Evolutionary conservation across 2,888 invertebrate genomes (phyloP).

Genomic region (Agrotis puta): DNA sequence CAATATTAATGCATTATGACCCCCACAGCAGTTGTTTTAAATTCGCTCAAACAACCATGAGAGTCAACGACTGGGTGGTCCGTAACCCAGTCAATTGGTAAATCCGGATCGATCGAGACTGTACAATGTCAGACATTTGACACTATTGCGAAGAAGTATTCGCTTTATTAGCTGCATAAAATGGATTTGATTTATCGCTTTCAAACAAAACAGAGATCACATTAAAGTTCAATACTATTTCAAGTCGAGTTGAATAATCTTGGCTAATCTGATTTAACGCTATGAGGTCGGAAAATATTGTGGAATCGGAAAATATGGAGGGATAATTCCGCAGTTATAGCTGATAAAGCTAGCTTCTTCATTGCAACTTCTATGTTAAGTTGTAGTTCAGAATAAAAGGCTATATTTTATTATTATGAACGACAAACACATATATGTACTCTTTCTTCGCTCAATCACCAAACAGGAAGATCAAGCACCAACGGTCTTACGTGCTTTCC

Average conservation of each 20-base stretch:
- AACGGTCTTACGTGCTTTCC: not conserved
- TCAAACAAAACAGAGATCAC: slow-evolving; percentile 1
- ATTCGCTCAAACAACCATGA: too few relatives aligned
- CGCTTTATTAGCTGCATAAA: not conserved
- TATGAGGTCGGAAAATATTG: too few relatives aligned
- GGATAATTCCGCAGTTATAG: too few relatives aligned
- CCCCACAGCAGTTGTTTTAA: too few relatives aligned
- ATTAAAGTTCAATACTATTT: not conserved
- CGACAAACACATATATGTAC: too few relatives aligned
- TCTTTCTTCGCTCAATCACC: too few relatives aligned
- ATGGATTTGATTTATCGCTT: not conserved
- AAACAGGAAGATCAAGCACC: not conserved
- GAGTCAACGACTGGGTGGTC: not conserved
- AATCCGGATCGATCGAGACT: not conserved
- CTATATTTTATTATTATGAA: too few relatives aligned
- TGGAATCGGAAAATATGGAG: too few relatives aligned
- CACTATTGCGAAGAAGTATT: slow-evolving; percentile 6
- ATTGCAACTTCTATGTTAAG: too few relatives aligned
- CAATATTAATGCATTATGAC: too few relatives aligned
- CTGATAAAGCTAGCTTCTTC: too few relatives aligned
- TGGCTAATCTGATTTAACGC: not conserved
- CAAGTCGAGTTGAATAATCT: not conserved
- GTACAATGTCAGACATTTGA: slow-evolving; percentile 3
- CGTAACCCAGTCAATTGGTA: not conserved
- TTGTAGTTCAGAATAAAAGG: too few relatives aligned